A percentile compares a stretch with the other conserved stretches of the same genome.
These are phyloP conservation scores for Grus americana DNA, from an alignment of 2,113 vertebrate genomes.

Conservation along the genomic window DNA sequence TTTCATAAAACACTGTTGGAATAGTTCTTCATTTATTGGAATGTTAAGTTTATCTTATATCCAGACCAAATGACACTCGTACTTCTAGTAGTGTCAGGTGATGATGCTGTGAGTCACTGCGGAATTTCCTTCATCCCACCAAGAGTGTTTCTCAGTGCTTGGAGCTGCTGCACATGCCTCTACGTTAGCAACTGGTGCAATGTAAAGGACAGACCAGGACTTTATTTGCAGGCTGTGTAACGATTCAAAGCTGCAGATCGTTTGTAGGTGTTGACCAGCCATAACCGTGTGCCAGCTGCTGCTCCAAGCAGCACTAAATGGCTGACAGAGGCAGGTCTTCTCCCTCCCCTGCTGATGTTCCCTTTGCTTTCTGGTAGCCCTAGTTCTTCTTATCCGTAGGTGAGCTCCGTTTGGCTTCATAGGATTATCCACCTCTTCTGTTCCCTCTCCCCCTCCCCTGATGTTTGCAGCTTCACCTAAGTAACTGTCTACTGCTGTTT, in stretches of 20 bases:
- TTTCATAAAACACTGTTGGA: background rate
- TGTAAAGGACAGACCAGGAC: background rate
- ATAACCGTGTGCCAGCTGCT: background rate
- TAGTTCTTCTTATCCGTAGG: background rate
- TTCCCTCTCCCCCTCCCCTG: background rate
- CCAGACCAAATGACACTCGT: background rate
- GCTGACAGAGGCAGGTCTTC: background rate
- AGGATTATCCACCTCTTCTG: background rate
- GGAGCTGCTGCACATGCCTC: background rate
- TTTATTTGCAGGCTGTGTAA: background rate
- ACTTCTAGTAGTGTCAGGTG: background rate
- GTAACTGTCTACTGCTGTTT: background rate
- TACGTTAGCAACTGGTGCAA: accelerated
- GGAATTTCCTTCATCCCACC: background rate
- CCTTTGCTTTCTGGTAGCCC: background rate
- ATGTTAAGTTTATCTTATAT: background rate
- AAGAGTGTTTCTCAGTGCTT: background rate
- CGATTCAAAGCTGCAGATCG: background rate
- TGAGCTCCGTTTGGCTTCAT: background rate
- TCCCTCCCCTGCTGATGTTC: background rate
- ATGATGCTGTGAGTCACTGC: background rate
- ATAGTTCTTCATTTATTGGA: background rate
- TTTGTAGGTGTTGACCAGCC: background rate
- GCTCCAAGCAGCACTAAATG: background rate
- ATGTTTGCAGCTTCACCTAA: background rate